These are phyloP conservation scores for Larimichthys crocea DNA, from an alignment of 2,113 vertebrate species.

Conservation along the genomic window DNA sequence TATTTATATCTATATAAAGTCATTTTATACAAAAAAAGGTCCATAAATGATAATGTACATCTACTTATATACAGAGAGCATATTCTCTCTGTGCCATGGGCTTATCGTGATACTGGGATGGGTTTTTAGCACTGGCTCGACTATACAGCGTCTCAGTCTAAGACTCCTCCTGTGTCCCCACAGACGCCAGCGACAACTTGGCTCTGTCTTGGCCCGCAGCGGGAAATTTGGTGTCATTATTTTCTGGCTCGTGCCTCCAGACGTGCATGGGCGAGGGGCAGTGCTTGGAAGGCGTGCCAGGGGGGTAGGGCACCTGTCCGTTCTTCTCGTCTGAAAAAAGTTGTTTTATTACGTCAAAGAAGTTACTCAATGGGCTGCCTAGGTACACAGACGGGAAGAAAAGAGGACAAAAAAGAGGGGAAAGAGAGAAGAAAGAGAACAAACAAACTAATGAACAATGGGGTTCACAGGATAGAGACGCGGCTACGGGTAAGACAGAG, in stretches of 20 bases:
- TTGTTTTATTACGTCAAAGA: conserved; percentile 99
- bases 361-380: conserved; percentile 98
- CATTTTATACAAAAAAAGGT: conserved; percentile 85
- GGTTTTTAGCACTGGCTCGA: conserved; percentile 39
- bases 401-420: conserved; percentile 79
- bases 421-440: conserved; percentile 86
- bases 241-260: conserved; percentile 89
- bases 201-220: conserved; percentile 88
- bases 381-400: conserved; percentile 88
- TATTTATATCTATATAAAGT: conserved; percentile 86
- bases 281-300: conserved; percentile 91
- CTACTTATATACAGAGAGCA: conserved; percentile 78
- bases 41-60: conserved; percentile 84
- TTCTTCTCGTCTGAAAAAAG: conserved; percentile 99
- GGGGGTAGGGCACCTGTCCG: conserved; percentile 93
- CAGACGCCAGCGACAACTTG: conserved; percentile 86
- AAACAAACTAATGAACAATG: conserved; percentile 91
- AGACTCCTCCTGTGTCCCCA: conserved; percentile 90
- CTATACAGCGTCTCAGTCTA: conserved; percentile 78
- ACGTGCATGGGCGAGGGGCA: conserved; percentile 85
- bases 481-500: conserved; percentile 77
- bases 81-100: conserved; percentile 74
- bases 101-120: conserved; percentile 41
- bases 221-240: conserved; percentile 90
- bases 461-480: conserved; percentile 83